Evolutionary conservation across 2,888 invertebrate species (phyloP), one percentile per base, ranked within the genome.

Genomic region (Plebejus anna): DNA sequence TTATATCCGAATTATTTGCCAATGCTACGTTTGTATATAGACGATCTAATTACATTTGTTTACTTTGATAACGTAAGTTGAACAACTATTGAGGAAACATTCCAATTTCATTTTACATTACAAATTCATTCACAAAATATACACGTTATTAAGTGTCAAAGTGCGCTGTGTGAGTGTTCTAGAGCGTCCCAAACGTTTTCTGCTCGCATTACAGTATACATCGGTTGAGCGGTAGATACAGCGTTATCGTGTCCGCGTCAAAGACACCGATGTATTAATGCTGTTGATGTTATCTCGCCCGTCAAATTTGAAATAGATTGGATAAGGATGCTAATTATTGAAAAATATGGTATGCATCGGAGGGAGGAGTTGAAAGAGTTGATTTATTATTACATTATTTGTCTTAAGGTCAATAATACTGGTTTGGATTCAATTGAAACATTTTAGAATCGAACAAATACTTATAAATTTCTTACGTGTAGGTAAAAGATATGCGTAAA

Each of bases 241-340:
- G 55, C 76, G 77, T 84, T 86, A 86, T 86, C 86, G 83, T 83
- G 81, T 82, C 78, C 80, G 76, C 81, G 84, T 84, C 85, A 85
- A 85, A 84, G 83, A 79, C 73, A 76, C 81, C 83, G 82, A 80
- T 83, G 79, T 80, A 79, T 82, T 81, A 81, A 79, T 80, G 79
- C 78, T 55, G 75, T 71, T 82, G 82, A 79, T 82, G 85, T 87
- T 90, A 90, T 91, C 90, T 85, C 72, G 32, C 77, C 82, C 87
- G 90, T 90, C 90, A 89, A 87, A 87, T 85, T 87, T 87, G 84
- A 87, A 88, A 89, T 87, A 87, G 87, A 84, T 82, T 80, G 88
- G 88, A 89, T 88, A 86, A 86, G 78, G 79, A 77, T 76, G 77
- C 73, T 81, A 82, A 82, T 81, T 80, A 81, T 81, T 80, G 77